These are phyloP conservation scores for Trilocha varians DNA, from an alignment of 2,888 invertebrate genomes.

Conservation along the genomic window DNA sequence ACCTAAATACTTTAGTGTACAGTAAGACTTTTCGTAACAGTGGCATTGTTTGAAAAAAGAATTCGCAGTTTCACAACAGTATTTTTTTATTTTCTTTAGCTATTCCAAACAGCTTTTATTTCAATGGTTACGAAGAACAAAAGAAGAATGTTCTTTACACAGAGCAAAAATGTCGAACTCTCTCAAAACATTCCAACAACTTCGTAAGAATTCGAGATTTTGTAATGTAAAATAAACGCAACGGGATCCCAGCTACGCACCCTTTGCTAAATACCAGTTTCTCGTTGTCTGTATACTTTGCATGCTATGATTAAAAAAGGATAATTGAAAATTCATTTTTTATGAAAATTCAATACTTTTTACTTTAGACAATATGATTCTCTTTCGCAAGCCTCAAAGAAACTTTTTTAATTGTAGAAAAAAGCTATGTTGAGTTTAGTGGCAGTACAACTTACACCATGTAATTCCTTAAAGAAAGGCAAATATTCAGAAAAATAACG, in stretches of 20 bases:
- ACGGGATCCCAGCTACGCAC: slow-evolving; percentile 8
- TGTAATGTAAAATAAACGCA: slow-evolving; percentile 34
- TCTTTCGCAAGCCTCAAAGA: too few relatives aligned
- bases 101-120: slow-evolving; percentile 26
- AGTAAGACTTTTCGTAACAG: slow-evolving; percentile 2
- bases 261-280: slow-evolving; percentile 3
- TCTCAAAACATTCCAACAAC: slow-evolving; percentile 37
- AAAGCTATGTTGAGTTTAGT: too few relatives aligned
- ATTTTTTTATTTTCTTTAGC: slow-evolving; percentile 7
- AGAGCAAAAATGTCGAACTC: slow-evolving; percentile 40
- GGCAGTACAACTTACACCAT: too few relatives aligned
- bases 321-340: too few relatives aligned
- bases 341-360: too few relatives aligned
- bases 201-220: slow-evolving; percentile 42
- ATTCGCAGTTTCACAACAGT: not conserved
- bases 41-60: not conserved
- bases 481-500: too few relatives aligned
- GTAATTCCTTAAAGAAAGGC: too few relatives aligned
- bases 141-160: slow-evolving; percentile 36
- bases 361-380: too few relatives aligned
- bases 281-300: not conserved
- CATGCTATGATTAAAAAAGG: too few relatives aligned
- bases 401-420: too few relatives aligned
- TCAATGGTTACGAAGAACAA: slow-evolving; percentile 32
- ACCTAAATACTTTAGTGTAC: not conserved